Base-by-base conservation (phyloP, 2,113 vertebrate genomes). In the Tiliqua scincoides region DNA sequence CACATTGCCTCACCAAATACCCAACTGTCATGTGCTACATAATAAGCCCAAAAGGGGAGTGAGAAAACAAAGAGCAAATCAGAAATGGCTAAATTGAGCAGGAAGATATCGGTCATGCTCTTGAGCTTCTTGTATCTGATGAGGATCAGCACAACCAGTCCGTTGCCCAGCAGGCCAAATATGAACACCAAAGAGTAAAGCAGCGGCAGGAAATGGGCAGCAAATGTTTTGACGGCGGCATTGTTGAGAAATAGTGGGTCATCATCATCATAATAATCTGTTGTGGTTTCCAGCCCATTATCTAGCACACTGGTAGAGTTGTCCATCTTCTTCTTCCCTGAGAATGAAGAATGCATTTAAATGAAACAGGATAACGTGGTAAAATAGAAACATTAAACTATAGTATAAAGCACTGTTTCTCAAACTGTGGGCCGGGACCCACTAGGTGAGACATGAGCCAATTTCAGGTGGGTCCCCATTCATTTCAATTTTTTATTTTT, bases 81-180 rank as follows among this genome's bases (percentile, higher is more conserved):
- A 0, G 98, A 97, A 4, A 98, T 7, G 8, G 98, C 97, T 96
- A 99, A 62, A 89, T 98, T 98, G 75, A 99, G 89, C 79, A 99
- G 96, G 94, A 97, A 99, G 91, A 99, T 96, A 75, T 99, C 98
- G 0, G 98, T 98, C 97, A 99, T 97, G 23, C 94, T 97, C 75
- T 89, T 95, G 59, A 98, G 79, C 40, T 90, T 96, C 73, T 92
- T 94, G 23, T 97, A 97, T 76, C 93, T 96, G 1, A 93, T 75
- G 9, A 98, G 95, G 88, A 98, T 97, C 92, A 98, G 95, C 75
- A 98, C 65, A 59, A 99, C 98, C 3, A 98, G 87, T 25, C 86
- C 12, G 35, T 99, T 99, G 61, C 98, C 98, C 86, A 94, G 35
- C 59, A 98, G 54, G 2, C 98, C 98, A 10, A 98, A 61, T 61